Evolutionary conservation across 1,140 invertebrate species (phyloP).

Genomic region (Drosophila rhopaloa): DNA sequence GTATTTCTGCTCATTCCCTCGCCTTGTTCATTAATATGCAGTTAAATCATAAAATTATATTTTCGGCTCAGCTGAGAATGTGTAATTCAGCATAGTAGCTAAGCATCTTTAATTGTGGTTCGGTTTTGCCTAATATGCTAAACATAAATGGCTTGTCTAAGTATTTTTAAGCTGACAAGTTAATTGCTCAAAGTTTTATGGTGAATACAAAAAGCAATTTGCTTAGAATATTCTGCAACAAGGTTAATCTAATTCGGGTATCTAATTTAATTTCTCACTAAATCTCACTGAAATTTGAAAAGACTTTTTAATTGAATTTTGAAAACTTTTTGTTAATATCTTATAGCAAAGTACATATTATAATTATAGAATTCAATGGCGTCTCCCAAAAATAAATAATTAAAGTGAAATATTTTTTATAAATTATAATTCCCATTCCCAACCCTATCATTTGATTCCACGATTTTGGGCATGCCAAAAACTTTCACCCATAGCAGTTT

Average conservation of each 20-base stretch:
- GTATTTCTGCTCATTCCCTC: neutral
- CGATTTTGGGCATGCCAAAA: neutral
- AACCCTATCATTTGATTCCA: neutral
- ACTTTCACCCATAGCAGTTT: conserved; percentile 13
- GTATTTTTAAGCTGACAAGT: neutral
- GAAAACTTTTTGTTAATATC: neutral
- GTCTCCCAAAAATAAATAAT: neutral
- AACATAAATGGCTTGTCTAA: conserved; percentile 1
- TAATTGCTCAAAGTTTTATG: neutral
- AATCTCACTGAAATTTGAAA: neutral
- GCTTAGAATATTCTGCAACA: neutral
- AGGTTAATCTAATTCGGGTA: neutral
- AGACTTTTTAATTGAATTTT: neutral
- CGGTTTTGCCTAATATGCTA: conserved; percentile 13
- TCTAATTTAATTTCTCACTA: too few species aligned
- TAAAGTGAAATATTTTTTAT: neutral
- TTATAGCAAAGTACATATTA: too few species aligned
- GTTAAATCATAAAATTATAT: conserved; percentile 38
- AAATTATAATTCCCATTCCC: neutral
- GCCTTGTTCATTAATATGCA: conserved; percentile 33
- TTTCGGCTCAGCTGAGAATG: neutral
- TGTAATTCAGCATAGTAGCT: conserved; percentile 8
- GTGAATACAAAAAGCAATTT: neutral
- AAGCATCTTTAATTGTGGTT: conserved; percentile 22
- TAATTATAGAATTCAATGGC: neutral